Conservation (phyloP, 2,113 vertebrate genomes). For the Chionis minor region DNA sequence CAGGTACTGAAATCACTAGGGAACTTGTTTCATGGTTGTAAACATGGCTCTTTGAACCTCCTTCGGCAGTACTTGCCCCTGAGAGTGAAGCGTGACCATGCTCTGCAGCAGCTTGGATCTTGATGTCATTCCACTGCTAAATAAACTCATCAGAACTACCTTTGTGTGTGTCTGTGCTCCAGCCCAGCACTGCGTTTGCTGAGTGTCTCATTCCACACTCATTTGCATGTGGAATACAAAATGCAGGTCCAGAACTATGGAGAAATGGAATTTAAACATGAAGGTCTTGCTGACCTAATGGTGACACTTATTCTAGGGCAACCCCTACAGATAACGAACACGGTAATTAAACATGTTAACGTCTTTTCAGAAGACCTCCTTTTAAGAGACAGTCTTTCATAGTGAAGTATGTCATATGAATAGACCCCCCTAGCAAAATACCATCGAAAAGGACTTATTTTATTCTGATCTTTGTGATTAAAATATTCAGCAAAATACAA, state of each 20-base stretch:
- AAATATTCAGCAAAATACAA: background rate
- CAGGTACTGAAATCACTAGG: conserved; percentile 16
- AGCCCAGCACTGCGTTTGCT: rapidly evolving
- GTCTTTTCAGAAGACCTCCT: background rate
- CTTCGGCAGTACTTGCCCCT: conserved; percentile 3
- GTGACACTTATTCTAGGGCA: background rate
- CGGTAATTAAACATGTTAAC: background rate
- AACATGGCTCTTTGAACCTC: conserved; percentile 10
- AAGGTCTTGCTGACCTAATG: background rate
- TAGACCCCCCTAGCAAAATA: background rate
- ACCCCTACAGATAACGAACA: background rate
- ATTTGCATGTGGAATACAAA: background rate
- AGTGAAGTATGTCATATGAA: background rate
- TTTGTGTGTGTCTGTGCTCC: background rate
- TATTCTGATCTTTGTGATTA: background rate
- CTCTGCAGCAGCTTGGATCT: background rate
- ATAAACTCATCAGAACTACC: background rate
- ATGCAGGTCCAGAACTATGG: background rate
- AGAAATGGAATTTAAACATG: background rate
- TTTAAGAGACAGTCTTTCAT: background rate
- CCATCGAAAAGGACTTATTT: background rate
- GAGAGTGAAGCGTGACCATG: background rate
- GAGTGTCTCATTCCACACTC: background rate
- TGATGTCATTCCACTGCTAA: background rate
- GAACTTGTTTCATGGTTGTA: background rate